phyloP scores from a whole-genome alignment of 2,113 vertebrate genomes.

The Dendropsophus ebraccatus region DNA sequence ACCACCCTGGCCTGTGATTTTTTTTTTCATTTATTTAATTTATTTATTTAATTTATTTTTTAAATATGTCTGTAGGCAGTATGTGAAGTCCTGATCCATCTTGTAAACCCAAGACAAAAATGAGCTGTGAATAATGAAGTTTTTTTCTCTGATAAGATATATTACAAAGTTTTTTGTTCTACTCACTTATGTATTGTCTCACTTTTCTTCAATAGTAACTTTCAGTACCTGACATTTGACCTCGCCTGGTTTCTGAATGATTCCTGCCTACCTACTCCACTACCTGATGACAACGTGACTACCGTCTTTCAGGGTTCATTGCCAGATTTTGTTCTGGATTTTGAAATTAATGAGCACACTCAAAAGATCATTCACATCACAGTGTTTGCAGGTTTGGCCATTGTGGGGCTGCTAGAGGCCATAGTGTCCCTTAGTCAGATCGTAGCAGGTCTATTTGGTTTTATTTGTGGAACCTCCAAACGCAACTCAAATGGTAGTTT shows the following conservation, averaged over 20 bases:
- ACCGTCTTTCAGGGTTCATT: background rate
- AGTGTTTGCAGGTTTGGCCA: slow-evolving; percentile 62
- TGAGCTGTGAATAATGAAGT: too few species aligned
- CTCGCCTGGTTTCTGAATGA: slow-evolving; percentile 64
- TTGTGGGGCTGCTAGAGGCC: slow-evolving; percentile 61
- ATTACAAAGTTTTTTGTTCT: too few species aligned
- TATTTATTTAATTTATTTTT: too few species aligned
- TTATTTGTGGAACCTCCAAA: slow-evolving; percentile 64
- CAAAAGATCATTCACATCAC: slow-evolving; percentile 62
- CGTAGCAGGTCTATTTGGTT: slow-evolving; percentile 64
- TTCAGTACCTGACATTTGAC: slow-evolving; percentile 48
- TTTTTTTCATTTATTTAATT: too few species aligned
- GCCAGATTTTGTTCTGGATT: background rate
- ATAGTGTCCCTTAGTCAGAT: slow-evolving; percentile 67
- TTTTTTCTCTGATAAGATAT: too few species aligned
- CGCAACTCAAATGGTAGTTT: background rate
- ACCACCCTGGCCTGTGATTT: too few species aligned
- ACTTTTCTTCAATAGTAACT: slow-evolving; percentile 41
- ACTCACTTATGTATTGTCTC: too few species aligned
- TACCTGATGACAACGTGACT: background rate
- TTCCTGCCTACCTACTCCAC: slow-evolving; percentile 15
- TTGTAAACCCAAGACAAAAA: too few species aligned
- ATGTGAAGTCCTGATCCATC: too few species aligned
- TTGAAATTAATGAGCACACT: slow-evolving; percentile 29
- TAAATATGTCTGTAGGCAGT: too few species aligned